These are phyloP conservation scores for Mus spicilegus DNA, from an alignment of 2,113 vertebrate species.

Conservation along the genomic window DNA sequence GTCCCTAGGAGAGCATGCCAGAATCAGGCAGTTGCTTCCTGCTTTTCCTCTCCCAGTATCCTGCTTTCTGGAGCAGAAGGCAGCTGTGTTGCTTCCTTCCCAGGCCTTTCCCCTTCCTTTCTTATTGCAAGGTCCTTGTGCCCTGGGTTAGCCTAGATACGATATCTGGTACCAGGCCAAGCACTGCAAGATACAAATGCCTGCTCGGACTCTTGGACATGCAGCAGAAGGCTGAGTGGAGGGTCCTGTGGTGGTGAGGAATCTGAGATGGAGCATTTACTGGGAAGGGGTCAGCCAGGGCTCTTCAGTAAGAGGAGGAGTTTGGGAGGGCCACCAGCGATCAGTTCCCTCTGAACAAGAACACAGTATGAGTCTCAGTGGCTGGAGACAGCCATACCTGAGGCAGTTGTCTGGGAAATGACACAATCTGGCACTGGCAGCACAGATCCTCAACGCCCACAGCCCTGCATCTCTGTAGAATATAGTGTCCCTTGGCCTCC, in stretches of 20 bases:
- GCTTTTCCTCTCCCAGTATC: background rate
- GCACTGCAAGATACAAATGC: background rate
- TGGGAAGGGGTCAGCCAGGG: background rate
- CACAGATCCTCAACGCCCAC: background rate
- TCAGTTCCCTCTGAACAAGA: fast-evolving
- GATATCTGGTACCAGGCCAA: background rate
- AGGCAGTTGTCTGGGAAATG: background rate
- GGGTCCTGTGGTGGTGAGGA: background rate
- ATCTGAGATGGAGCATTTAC: background rate
- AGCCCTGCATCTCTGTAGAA: background rate
- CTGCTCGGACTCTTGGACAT: background rate
- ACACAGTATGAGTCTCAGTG: no score
- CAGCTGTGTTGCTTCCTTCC: background rate
- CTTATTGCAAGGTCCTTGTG: background rate
- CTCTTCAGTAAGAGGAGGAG: background rate
- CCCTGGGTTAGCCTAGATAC: background rate
- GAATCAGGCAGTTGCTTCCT: background rate
- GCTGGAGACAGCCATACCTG: background rate
- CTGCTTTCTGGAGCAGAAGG: fast-evolving
- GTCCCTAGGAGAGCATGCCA: background rate
- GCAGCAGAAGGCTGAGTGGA: no score
- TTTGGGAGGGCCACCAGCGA: background rate
- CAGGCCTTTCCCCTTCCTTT: background rate
- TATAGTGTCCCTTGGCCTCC: background rate
- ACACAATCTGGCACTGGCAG: background rate